These are phyloP conservation scores for Astropecten irregularis DNA, from an alignment of 53 echinoderm and acorn worm genomes.

Conservation along the genomic window DNA sequence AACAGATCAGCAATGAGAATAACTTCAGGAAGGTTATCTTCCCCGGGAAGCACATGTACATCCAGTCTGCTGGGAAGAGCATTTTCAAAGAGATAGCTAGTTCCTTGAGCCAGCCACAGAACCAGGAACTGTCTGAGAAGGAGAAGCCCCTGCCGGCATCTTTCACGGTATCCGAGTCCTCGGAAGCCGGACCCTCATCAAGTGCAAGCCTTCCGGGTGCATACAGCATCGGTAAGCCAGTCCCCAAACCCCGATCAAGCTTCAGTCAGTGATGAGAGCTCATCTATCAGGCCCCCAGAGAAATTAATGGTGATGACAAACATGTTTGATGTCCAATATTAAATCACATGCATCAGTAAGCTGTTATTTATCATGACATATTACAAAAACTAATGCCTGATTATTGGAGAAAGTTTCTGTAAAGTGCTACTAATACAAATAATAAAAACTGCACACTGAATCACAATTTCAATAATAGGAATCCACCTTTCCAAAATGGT, in stretches of 20 bases:
- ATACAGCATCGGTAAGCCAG: constrained; percentile 24
- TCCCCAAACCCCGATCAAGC: constrained; percentile 48
- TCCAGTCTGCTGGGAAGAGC: constrained; percentile 66
- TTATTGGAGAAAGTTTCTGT: too few relatives aligned
- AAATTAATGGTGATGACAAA: too few relatives aligned
- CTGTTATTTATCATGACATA: too few relatives aligned
- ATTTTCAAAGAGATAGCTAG: constrained; percentile 75
- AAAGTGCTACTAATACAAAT: too few relatives aligned
- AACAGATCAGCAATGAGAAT: constrained; percentile 71
- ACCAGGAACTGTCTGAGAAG: constrained; percentile 10
- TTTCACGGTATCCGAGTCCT: neutral
- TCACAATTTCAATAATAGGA: too few relatives aligned
- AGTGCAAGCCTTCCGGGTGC: neutral
- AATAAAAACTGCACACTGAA: too few relatives aligned
- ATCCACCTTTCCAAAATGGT: too few relatives aligned
- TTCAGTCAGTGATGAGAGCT: constrained; percentile 23
- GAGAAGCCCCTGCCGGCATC: neutral
- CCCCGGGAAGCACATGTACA: constrained; percentile 93
- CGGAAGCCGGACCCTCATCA: constrained; percentile 11
- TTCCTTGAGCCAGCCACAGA: constrained; percentile 36
- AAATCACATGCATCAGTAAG: too few relatives aligned
- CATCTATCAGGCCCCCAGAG: neutral
- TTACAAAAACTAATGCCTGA: too few relatives aligned
- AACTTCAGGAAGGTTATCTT: constrained; percentile 82
- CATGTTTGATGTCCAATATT: too few relatives aligned